Evolutionary conservation across 1,140 invertebrate species (phyloP).

Genomic region (Bombus breviceps): DNA sequence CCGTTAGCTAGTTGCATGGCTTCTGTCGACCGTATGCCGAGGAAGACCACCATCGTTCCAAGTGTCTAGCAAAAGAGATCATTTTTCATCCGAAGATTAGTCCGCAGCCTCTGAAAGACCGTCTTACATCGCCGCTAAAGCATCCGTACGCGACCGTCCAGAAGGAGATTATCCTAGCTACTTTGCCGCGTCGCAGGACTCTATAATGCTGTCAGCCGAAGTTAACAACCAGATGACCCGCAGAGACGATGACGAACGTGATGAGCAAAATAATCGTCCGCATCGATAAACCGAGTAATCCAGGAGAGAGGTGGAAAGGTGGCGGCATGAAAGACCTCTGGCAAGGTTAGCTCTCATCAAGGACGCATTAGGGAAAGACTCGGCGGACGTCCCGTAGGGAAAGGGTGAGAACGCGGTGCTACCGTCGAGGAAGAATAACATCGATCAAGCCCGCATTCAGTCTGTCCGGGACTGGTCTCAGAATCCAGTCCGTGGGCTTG

Average conservation of each 20-base stretch:
- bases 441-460: slow-evolving; percentile 61
- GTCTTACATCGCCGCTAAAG: slow-evolving; percentile 15
- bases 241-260: slow-evolving; percentile 69
- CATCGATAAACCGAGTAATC: slow-evolving; percentile 67
- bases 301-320: slow-evolving; percentile 2
- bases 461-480: slow-evolving; percentile 44
- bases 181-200: slow-evolving; percentile 45
- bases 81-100: slow-evolving; percentile 52
- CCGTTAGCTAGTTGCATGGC: neutral
- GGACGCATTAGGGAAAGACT: slow-evolving; percentile 66
- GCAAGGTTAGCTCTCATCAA: slow-evolving; percentile 64
- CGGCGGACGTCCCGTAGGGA: slow-evolving; percentile 63
- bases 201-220: slow-evolving; percentile 58
- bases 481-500: slow-evolving; percentile 2
- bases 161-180: slow-evolving; percentile 48
- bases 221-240: slow-evolving; percentile 65
- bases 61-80: slow-evolving; percentile 35
- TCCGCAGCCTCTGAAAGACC: neutral
- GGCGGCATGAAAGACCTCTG: slow-evolving; percentile 22
- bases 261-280: slow-evolving; percentile 68
- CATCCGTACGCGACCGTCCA: slow-evolving; percentile 20
- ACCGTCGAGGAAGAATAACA: slow-evolving; percentile 59
- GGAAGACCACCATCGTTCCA: neutral
- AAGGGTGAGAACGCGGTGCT: slow-evolving; percentile 65
- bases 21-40: neutral